phyloP scores from a whole-genome alignment of 2,797 vertebrate genomes.

The Lemur catta region DNA sequence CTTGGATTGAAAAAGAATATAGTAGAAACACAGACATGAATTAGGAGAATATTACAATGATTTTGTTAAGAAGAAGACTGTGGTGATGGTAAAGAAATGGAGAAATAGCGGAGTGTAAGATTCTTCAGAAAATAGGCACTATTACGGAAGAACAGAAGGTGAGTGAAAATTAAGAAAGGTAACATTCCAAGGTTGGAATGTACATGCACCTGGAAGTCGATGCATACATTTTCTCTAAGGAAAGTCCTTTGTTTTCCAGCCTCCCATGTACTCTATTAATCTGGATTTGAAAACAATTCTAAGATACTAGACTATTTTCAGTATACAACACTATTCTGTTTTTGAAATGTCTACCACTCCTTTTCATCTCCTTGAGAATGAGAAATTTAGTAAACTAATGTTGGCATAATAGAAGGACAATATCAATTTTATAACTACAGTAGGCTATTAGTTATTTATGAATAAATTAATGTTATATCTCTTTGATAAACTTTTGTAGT shows the following conservation, averaged over 20 bases:
- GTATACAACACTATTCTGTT: not conserved
- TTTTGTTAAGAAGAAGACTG: not conserved
- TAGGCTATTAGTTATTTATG: not conserved
- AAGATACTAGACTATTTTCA: not conserved
- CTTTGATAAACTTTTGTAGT: not conserved
- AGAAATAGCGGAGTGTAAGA: not conserved
- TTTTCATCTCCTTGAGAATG: not conserved
- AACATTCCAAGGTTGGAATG: not conserved
- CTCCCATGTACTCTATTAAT: not conserved
- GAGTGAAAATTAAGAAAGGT: not conserved
- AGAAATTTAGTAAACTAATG: not conserved
- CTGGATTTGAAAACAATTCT: not conserved
- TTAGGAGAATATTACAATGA: not conserved
- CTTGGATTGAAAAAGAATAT: not conserved
- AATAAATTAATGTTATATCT: not conserved
- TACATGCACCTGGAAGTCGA: not conserved
- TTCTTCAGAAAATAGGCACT: not conserved
- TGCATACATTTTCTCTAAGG: not conserved
- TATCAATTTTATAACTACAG: not conserved
- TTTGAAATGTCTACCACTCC: not conserved
- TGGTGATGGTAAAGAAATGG: not conserved
- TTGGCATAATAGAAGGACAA: not conserved
- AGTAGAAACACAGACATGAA: not conserved
- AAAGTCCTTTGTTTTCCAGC: not conserved
- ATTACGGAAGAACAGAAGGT: not conserved